Base-by-base conservation (phyloP, 2,888 invertebrate species). In the Ceratothoa steindachneri region DNA sequence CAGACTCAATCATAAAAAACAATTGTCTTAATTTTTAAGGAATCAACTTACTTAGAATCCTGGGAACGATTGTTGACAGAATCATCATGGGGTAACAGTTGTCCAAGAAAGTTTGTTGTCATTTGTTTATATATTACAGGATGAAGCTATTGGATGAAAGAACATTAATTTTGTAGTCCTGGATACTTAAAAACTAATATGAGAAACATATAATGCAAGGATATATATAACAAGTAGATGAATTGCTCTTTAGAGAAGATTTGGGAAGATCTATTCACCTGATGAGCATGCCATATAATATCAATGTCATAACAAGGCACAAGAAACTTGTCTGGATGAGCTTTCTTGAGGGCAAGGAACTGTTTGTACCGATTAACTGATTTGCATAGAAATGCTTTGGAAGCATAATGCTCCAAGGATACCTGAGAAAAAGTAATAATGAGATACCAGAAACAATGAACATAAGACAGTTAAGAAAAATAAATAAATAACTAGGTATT, bases 261-360 rank as follows among this genome's bases (percentile, higher is more conserved):
- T n/a, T n/a, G n/a, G n/a, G n/a, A n/a, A n/a, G n/a, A n/a, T n/a
- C n/a, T n/a, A 2, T 24, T 60, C n/a, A 77, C 77, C 74, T 78
- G 77, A 60, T 80, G 80, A 0, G 80, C 31, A 30, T 80, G 77
- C 80, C 80, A 80, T 27, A 80, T 53, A 15, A 80, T 53, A 60
- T 80, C 80, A 64, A 78, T 80, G 65, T 78, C 80, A 71, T 80
- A 80, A 30, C 80, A 80, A 5, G 80, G 77, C 7, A 78, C 80
- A 2, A 80, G 71, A 31, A 80, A 80, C 55, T 68, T 72, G 27
- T 76, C 66, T 0, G 75, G 75, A 27, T 74, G 30, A 31, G 53
- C 55, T 9, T 41, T 74, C 69, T 80, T 80, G 15, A 80, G 70
- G 2, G 72, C 67, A 65, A 80, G 67, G 55, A 77, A 80, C 69